Percentiles rank a stretch among this genome's conserved stretches.
Conservation (phyloP, 2,888 invertebrate species). For the Patella caerulea region DNA sequence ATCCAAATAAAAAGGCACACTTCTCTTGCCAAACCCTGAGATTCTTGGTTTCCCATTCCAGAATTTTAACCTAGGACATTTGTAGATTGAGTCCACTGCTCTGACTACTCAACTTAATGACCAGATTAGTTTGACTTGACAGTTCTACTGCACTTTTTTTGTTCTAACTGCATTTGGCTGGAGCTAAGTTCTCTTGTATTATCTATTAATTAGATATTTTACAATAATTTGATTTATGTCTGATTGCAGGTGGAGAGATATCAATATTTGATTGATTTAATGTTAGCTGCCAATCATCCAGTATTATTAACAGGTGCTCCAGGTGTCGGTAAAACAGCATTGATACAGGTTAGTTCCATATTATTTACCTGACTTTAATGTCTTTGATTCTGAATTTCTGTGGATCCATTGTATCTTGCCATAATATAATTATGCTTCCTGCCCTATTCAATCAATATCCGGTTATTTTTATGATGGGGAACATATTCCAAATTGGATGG, state of each 20-base stretch:
- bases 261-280: slow-evolving; percentile 59
- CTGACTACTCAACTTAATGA: background rate
- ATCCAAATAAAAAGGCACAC: no score
- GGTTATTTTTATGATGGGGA: no score
- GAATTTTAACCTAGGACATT: background rate
- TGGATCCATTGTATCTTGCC: no score
- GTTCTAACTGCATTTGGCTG: background rate
- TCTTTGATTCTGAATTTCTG: no score
- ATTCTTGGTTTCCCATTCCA: background rate
- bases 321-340: slow-evolving; percentile 68
- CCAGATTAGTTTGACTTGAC: no score
- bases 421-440: no score
- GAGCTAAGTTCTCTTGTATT: background rate
- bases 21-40: no score
- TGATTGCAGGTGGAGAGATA: slow-evolving; percentile 63
- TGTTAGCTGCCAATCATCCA: slow-evolving; percentile 59
- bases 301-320: slow-evolving; percentile 66
- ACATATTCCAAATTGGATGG: no score
- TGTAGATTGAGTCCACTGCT: background rate
- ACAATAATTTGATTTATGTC: background rate
- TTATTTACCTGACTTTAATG: no score
- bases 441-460: no score
- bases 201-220: slow-evolving; percentile 1
- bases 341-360: slow-evolving; percentile 56
- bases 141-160: no score